phyloP scores from a whole-genome alignment of 2,888 invertebrate genomes.

The Oasisia sp. region DNA sequence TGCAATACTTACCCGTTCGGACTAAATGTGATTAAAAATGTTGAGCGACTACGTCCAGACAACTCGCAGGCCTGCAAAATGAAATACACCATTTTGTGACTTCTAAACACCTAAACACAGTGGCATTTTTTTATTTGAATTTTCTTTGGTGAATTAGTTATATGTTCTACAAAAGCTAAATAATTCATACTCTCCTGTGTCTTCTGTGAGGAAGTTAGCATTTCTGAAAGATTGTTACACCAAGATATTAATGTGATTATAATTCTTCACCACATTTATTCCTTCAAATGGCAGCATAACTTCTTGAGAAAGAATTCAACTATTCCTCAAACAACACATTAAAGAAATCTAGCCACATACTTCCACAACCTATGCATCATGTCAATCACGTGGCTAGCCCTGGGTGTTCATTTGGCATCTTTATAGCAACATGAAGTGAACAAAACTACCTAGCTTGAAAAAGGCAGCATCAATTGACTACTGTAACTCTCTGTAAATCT shows the following conservation, averaged over 20 bases:
- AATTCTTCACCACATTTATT: too few relatives aligned
- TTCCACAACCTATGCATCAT: background rate
- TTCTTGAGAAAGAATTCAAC: too few relatives aligned
- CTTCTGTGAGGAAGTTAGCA: background rate
- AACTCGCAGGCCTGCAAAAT: conserved; percentile 60
- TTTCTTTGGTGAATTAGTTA: too few relatives aligned
- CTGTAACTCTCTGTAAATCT: background rate
- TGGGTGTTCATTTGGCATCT: background rate
- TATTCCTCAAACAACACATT: conserved; percentile 13
- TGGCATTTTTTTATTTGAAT: background rate
- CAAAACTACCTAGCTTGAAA: background rate
- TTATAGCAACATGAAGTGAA: conserved; percentile 18
- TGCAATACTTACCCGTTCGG: conserved; percentile 78
- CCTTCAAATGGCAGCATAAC: too few relatives aligned
- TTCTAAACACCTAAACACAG: background rate
- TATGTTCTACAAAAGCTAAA: too few relatives aligned
- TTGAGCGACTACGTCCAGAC: conserved; percentile 79
- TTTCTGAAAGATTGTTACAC: background rate
- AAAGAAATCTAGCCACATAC: background rate
- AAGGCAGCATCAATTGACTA: background rate
- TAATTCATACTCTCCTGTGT: background rate
- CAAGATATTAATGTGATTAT: too few relatives aligned
- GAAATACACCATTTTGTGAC: conserved; percentile 24
- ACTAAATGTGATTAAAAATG: conserved; percentile 88
- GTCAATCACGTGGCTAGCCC: too few relatives aligned